Percentiles rank a stretch among this genome's conserved stretches.
Conservation (phyloP, 2,797 vertebrate genomes). For the Sternarchorhynchus goeldii region DNA sequence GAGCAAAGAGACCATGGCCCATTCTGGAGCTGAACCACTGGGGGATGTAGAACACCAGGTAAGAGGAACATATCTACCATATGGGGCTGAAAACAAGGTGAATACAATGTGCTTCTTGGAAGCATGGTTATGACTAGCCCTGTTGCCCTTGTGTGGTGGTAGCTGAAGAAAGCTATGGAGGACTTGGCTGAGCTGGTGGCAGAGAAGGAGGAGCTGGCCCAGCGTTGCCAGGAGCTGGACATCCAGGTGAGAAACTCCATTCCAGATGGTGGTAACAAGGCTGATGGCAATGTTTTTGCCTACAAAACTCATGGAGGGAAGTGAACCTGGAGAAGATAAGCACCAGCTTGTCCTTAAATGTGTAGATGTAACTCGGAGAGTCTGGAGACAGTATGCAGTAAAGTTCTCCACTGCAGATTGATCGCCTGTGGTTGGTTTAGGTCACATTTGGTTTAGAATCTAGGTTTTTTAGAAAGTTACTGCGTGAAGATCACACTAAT, state of each 20-base stretch:
- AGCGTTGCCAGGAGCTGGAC: conserved; percentile 93
- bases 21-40: conserved; percentile 76
- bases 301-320: neutral
- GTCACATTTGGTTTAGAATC: no score
- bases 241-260: conserved; percentile 80
- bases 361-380: no score
- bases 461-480: no score
- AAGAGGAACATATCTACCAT: conserved; percentile 14
- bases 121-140: neutral
- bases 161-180: conserved; percentile 90
- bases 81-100: no score
- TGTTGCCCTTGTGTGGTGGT: conserved; percentile 1
- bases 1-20: conserved; percentile 81
- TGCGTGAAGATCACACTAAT: no score
- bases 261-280: no score
- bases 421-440: no score
- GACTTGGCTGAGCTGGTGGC: conserved; percentile 83
- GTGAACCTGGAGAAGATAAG: neutral
- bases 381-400: no score
- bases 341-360: no score
- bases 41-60: conserved; percentile 92
- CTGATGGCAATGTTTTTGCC: no score
- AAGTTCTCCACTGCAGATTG: no score
- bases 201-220: conserved; percentile 90
- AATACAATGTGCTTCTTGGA: no score